Conservation (phyloP, 2,113 vertebrate species). For the Sebastes schlegelii region DNA sequence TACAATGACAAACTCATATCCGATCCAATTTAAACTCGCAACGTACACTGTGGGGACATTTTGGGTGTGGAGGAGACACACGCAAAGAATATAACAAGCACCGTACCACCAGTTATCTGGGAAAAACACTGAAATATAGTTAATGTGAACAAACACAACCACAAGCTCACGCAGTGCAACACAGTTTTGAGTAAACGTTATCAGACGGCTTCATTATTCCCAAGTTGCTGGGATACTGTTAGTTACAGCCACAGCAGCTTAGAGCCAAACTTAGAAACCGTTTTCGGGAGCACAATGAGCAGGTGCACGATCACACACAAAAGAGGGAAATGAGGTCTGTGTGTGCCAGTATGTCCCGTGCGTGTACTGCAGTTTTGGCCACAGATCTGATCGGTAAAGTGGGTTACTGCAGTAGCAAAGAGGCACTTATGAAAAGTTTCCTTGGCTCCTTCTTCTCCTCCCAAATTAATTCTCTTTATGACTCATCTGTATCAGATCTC, state of each 20-base stretch:
- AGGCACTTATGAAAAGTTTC: slow-evolving; percentile 36
- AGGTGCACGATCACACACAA: slow-evolving; percentile 10
- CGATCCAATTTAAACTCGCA: background rate
- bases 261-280: slow-evolving; percentile 10
- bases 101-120: background rate
- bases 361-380: slow-evolving; percentile 24
- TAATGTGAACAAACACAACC: background rate
- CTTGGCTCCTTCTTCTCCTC: slow-evolving; percentile 22
- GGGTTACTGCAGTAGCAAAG: slow-evolving; percentile 48
- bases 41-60: background rate
- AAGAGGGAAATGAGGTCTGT: background rate
- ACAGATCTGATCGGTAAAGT: slow-evolving; percentile 58
- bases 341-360: background rate
- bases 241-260: slow-evolving; percentile 25
- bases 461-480: slow-evolving; percentile 48
- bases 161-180: background rate
- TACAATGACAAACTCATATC: background rate
- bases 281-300: slow-evolving; percentile 19
- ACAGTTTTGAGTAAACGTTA: slow-evolving; percentile 22
- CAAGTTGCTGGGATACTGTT: slow-evolving; percentile 3
- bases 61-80: background rate
- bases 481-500: slow-evolving; percentile 40
- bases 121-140: background rate
- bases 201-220: slow-evolving; percentile 24
- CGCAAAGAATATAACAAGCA: background rate